These are phyloP conservation scores for Ictalurus furcatus DNA, from an alignment of 2,113 vertebrate genomes.

Conservation along the genomic window DNA sequence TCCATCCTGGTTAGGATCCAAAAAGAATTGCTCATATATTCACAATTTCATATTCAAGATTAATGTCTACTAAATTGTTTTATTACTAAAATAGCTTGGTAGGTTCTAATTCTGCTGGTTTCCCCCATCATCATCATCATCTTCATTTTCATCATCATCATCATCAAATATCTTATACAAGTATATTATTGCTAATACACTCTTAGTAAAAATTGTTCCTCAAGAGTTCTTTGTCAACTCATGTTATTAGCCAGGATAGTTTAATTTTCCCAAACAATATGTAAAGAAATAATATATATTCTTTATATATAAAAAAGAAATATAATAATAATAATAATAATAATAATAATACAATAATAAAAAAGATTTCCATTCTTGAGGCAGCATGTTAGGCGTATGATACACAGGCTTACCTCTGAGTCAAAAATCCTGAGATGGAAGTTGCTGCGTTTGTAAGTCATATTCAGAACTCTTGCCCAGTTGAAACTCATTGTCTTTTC, in stretches of 20 bases:
- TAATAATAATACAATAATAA: too few species aligned
- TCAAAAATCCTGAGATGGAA: conserved; percentile 95
- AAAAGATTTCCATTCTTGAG: not conserved
- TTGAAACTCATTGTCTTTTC: conserved; percentile 92
- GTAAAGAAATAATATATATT: not conserved
- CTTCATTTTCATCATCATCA: not conserved
- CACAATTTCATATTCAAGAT: not conserved
- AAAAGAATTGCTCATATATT: not conserved
- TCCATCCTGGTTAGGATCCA: conserved; percentile 80
- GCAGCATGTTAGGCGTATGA: not conserved
- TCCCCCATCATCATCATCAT: not conserved
- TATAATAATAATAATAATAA: too few species aligned
- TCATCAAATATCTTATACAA: not conserved
- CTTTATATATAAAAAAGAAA: too few species aligned
- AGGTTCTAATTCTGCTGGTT: not conserved
- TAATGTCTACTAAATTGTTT: not conserved
- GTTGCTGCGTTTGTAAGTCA: conserved; percentile 94
- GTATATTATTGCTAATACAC: not conserved
- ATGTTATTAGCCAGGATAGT: not conserved
- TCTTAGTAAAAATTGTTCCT: not conserved
- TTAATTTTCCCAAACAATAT: not conserved
- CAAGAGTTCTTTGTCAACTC: not conserved
- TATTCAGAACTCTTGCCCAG: conserved; percentile 97
- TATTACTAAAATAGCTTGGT: not conserved
- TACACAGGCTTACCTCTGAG: conserved; percentile 79